Evolutionary conservation across 2,888 invertebrate species (phyloP), one percentile per base, ranked within the genome.

Genomic region (Zonitis immaculata): DNA sequence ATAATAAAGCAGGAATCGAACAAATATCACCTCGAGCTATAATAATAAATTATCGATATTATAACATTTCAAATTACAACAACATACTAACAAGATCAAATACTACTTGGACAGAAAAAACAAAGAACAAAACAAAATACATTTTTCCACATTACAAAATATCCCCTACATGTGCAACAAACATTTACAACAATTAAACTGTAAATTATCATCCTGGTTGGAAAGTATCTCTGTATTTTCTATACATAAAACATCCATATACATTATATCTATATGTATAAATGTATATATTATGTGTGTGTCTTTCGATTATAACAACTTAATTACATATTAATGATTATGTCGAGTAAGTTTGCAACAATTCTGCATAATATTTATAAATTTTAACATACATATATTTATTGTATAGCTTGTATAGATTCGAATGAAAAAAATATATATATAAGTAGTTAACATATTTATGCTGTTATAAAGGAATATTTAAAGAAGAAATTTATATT

Each of bases 61-160:
- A n/a, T n/a, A 52, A 45, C 49, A 49, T 52, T 48, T 52, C n/a
- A 52, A 49, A 48, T 52, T 52, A 44, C 20, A 51, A n/a, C 11
- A 35, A 18, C 44, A 27, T 51, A 11, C 22, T 25, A 22, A 44
- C 18, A 18, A 18, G 44, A 25, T 52, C 30, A 25, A 47, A 25
- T 20, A 11, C n/a, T n/a, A n/a, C n/a, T n/a, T n/a, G n/a, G n/a
- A n/a, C n/a, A n/a, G n/a, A n/a, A n/a, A n/a, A n/a, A n/a, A n/a
- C n/a, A n/a, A n/a, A n/a, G n/a, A n/a, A 26, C 27, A 16, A 12
- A 18, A 35, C 35, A 18, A 3, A 18, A 14, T 35, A 8, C 18
- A 11, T 9, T 7, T 18, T 35, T 16, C 35, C 18, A 35, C 5
- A 35, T 3, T 9, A 18, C 4, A 6, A 18, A 18, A 35, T 35